A percentile compares a stretch with the other conserved stretches of the same genome.
Evolutionary conservation across 2,888 invertebrate species (phyloP).

Genomic region (Catonia carolina): DNA sequence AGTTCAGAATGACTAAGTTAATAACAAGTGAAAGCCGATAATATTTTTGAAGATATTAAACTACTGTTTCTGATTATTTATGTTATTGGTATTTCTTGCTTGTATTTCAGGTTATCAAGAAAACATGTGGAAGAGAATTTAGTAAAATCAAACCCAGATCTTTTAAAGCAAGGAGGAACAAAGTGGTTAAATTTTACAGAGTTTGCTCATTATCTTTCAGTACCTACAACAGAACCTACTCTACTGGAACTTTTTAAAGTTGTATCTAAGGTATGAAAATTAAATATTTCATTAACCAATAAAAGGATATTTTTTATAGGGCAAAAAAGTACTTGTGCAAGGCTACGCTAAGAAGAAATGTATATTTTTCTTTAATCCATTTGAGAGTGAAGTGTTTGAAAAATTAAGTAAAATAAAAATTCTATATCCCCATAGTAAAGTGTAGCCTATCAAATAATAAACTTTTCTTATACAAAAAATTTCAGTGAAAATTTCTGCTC

Average conservation of each 20-base stretch:
- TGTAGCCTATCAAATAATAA: no score
- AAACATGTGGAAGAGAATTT: constrained; percentile 42
- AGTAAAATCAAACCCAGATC: constrained; percentile 32
- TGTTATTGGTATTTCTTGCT: no score
- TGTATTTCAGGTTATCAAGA: constrained; percentile 31
- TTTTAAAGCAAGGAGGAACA: constrained; percentile 35
- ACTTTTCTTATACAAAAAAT: no score
- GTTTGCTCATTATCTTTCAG: constrained; percentile 60
- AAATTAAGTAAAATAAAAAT: no score
- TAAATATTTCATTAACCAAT: no score
- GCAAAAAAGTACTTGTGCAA: neutral
- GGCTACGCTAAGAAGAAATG: neutral
- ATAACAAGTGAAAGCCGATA: no score
- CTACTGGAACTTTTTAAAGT: constrained; percentile 57
- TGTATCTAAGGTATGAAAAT: constrained; percentile 65
- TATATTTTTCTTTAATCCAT: neutral
- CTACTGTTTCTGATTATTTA: no score
- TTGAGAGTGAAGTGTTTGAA: no score
- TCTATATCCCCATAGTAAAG: no score
- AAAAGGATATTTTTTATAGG: constrained; percentile 37
- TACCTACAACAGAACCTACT: constrained; percentile 48
- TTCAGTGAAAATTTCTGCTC: no score
- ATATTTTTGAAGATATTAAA: no score
- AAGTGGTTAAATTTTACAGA: constrained; percentile 41
- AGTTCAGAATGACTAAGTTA: no score